Evolutionary conservation across 2,888 invertebrate genomes (phyloP).

Genomic region (Coenonympha glycerion): DNA sequence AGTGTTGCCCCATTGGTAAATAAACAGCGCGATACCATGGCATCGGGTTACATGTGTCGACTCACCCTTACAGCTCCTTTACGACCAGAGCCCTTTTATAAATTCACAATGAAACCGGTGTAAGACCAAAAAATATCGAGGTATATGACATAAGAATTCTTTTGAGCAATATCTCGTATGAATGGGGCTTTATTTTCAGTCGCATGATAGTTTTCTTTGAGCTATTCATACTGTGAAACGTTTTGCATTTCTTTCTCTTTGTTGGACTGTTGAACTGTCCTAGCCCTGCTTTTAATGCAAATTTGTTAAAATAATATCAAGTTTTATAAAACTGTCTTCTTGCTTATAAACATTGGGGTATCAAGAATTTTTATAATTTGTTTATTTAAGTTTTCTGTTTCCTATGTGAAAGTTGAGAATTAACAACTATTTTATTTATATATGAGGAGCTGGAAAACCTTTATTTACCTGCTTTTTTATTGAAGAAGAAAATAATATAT

Average conservation of each 20-base stretch:
- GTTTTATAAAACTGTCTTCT: background rate
- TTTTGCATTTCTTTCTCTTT: slow-evolving; percentile 24
- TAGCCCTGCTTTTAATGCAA: too few relatives aligned
- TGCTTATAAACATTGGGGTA: slow-evolving; percentile 9
- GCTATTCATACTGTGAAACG: slow-evolving; percentile 20
- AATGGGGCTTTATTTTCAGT: slow-evolving; percentile 25
- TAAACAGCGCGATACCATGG: slow-evolving; percentile 50
- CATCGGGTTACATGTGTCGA: slow-evolving; percentile 23
- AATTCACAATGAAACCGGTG: slow-evolving; percentile 27
- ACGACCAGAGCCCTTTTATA: slow-evolving; percentile 19
- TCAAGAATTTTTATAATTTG: background rate
- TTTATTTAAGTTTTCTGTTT: background rate
- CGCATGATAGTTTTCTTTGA: slow-evolving; percentile 27
- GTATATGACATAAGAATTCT: slow-evolving; percentile 34
- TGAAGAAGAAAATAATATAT: too few relatives aligned
- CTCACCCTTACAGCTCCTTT: slow-evolving; percentile 17
- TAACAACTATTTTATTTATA: too few relatives aligned
- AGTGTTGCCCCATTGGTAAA: slow-evolving; percentile 46
- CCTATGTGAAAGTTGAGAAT: too few relatives aligned
- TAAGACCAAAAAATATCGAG: slow-evolving; percentile 28
- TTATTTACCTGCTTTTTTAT: too few relatives aligned
- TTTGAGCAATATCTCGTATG: slow-evolving; percentile 25
- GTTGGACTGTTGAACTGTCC: background rate
- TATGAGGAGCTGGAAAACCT: too few relatives aligned
- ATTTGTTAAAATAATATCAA: slow-evolving; percentile 5